Conservation (phyloP, 2,113 vertebrate species). For the Phoenicopterus ruber region DNA sequence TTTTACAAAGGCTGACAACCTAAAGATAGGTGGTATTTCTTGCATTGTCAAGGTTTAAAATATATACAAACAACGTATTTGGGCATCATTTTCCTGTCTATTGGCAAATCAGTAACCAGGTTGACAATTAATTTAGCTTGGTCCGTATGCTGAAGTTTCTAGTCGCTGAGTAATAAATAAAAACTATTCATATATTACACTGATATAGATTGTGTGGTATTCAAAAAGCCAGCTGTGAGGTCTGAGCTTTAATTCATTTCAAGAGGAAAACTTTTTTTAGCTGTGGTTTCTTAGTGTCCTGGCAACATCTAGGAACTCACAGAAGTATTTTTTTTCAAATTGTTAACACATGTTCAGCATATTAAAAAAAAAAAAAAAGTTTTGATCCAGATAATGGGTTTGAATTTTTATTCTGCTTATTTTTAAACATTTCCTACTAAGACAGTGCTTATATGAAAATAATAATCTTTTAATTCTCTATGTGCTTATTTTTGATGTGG, state of each 20-base stretch:
- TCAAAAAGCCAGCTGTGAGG: not conserved
- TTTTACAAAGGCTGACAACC: not conserved
- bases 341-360: not conserved
- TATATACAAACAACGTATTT: not conserved
- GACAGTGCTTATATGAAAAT: not conserved
- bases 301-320: not conserved
- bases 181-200: not conserved
- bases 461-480: not conserved
- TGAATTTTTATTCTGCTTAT: not conserved
- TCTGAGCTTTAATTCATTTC: slow-evolving; percentile 3
- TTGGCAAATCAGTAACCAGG: not conserved
- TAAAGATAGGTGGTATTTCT: not conserved
- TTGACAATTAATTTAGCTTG: not conserved
- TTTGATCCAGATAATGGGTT: not conserved
- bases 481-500: slow-evolving; percentile 11
- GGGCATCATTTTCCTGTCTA: not conserved
- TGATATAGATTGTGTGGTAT: not conserved
- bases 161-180: not conserved
- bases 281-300: slow-evolving; percentile 16
- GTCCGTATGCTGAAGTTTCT: not conserved
- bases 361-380: not conserved
- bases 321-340: not conserved
- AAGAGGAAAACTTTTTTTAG: slow-evolving; percentile 1
- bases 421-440: not conserved
- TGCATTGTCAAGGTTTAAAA: not conserved